Evolutionary conservation across 2,888 invertebrate species (phyloP), one percentile per base, ranked within the genome.

Genomic region (Erebia ligea): DNA sequence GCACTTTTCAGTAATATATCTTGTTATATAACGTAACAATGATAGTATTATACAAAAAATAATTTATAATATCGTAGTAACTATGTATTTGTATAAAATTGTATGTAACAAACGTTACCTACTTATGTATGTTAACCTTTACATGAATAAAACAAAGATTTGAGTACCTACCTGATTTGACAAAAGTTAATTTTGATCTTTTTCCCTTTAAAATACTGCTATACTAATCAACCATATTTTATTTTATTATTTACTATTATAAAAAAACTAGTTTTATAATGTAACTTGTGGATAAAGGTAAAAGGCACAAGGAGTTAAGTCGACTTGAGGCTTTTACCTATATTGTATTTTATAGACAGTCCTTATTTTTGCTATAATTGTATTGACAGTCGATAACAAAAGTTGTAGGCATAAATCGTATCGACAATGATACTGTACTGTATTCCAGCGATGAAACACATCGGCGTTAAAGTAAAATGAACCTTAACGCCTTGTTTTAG

Each of bases 301-400:
- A 56, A 13, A 21, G 56, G 19, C 13, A 21, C 21, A 56, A 21
- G 10, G 2, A 56, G 19, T 25, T 34, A 15, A 5, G 25, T 58
- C 42, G 42, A 9, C 42, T 42, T 8, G 15, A 15, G 58, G 10
- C 17, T 59, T 17, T 59, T 17, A 59, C 42, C 25, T 13, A 57
- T 25, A 5, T 2, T 59, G 40, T 59, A 59, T 59, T 17, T 8
- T 40, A 40, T 59, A 42, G 6, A 57, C 15, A 57, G 59, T 58
- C 15, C 6, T 3, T 40, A 59, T 59, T 59, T n/a, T 59, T 50
- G 59, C 40, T 40, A 59, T 42, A 59, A 59, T 17, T 40, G n/a
- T 59, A 40, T 17, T 40, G 9, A 17, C 8, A 59, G n/a, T 17
- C 15, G 3, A 50, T 50, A n/a, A 6, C 50, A n/a, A 50, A 42